Conservation (phyloP, 2,113 vertebrate genomes). For the Petrocephalus zakoni region DNA sequence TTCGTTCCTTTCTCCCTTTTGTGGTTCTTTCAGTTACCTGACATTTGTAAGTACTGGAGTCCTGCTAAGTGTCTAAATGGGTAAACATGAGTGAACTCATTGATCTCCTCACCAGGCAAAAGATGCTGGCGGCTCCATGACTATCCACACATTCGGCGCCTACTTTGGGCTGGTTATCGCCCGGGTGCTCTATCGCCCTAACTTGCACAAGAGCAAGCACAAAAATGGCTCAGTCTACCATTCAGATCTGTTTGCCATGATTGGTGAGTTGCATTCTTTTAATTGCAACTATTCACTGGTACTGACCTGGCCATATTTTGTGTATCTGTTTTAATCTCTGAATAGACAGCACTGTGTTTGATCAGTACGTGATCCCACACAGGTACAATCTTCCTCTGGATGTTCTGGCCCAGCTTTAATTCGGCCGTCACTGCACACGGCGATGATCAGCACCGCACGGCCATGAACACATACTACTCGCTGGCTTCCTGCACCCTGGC, state of each 20-base stretch:
- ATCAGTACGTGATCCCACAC: not conserved
- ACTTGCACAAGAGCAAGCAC: constrained; percentile 59
- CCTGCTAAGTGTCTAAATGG: not conserved
- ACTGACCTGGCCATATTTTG: not conserved
- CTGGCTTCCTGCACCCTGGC: constrained; percentile 73
- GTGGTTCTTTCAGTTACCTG: not conserved
- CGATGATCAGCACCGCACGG: constrained; percentile 70
- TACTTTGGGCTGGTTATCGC: constrained; percentile 82
- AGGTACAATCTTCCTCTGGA: constrained; percentile 90
- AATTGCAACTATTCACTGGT: not conserved
- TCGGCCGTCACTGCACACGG: constrained; percentile 58
- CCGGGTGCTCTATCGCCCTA: constrained; percentile 67
- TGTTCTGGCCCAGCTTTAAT: constrained; percentile 95
- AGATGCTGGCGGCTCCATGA: constrained; percentile 85
- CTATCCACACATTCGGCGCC: constrained; percentile 84
- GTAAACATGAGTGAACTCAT: not conserved
- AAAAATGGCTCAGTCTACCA: constrained; percentile 63
- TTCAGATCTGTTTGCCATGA: constrained; percentile 76
- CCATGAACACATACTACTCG: constrained; percentile 83
- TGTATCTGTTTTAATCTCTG: not conserved
- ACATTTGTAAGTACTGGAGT: not conserved
- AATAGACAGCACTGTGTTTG: not conserved
- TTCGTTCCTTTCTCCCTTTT: not conserved
- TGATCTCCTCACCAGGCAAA: constrained; percentile 59
- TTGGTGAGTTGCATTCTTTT: constrained; percentile 58